Base-by-base conservation (phyloP, 2,113 vertebrate species). In the Microcebus murinus region DNA sequence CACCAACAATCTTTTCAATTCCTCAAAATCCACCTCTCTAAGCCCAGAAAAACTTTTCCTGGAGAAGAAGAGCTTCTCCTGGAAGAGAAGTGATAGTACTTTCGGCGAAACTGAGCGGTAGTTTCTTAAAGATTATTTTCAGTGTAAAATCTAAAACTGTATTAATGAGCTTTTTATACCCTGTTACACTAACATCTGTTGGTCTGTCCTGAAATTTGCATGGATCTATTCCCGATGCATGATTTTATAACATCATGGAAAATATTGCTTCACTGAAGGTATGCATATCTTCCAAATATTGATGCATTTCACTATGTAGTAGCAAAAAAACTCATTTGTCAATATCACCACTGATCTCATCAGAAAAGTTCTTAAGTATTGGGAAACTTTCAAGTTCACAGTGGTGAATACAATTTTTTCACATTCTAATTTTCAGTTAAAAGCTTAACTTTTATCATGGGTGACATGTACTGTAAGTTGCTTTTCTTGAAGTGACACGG, bases 371-470 rank as follows among this genome's bases (percentile, higher is more conserved):
- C 10, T 48, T 50, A 85, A n/a, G 21, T 39, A 74, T 50, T 80
- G 39, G 27, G 9, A 25, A n/a, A 50, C 63, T 52, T 6, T 52
- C 48, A 90, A 59, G 85, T 4, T 50, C 71, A 73, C 20, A 59
- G 57, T 48, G 15, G 34, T 39, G 20, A 12, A 63, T 79, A 71
- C 3, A 67, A 7, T 91, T 87, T 82, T 87, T 67, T 59, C 36
- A 42, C 70, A 70, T 63, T 91, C 61, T 45, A 20, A 83, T 91
- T 94, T 82, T 77, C 59, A 50, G 36, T 61, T 50, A 68, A 70
- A 82, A 87, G 55, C 25, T 50, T 42, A 85, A 36, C 65, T 96
- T 81, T 96, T 94, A 88, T 91, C 52, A 25, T 55, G 34, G 31
- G 17, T 29, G 27, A 83, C 50, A 70, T 31, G 21, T 20, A n/a